Percentiles rank a stretch among this genome's conserved stretches.
Evolutionary conservation across 1,140 invertebrate species (phyloP).

Genomic region (Panagrolaimus sp.): DNA sequence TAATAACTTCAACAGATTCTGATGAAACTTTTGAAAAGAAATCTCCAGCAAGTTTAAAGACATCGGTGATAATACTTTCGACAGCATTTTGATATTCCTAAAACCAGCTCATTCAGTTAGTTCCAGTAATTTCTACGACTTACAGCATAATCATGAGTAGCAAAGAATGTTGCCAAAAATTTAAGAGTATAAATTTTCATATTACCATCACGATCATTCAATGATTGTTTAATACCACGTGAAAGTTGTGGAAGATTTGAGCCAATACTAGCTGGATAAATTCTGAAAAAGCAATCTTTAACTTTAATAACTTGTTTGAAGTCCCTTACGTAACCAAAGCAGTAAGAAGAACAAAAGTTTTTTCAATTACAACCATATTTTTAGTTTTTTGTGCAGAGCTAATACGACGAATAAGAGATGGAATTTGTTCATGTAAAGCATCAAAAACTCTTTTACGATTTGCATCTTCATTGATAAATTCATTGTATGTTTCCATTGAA

Average conservation of each 20-base stretch:
- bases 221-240: not conserved
- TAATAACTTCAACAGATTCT: slow-evolving; percentile 82
- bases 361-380: not conserved
- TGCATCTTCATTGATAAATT: not conserved
- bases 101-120: no score
- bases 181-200: not conserved
- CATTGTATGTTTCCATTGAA: not conserved
- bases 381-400: not conserved
- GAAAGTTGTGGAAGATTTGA: not conserved
- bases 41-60: slow-evolving; percentile 63
- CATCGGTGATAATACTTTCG: not conserved
- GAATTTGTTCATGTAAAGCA: not conserved
- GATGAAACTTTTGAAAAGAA: slow-evolving; percentile 97
- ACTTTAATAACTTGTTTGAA: no score
- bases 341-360: not conserved
- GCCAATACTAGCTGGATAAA: not conserved
- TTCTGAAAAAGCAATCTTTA: no score
- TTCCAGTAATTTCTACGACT: slow-evolving; percentile 20
- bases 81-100: not conserved
- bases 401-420: not conserved
- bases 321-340: not conserved
- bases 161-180: not conserved
- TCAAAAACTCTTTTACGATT: not conserved
- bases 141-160: not conserved
- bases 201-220: not conserved